These are phyloP conservation scores for Pycnonotus jocosus DNA, from an alignment of 2,113 vertebrate species.

Conservation along the genomic window DNA sequence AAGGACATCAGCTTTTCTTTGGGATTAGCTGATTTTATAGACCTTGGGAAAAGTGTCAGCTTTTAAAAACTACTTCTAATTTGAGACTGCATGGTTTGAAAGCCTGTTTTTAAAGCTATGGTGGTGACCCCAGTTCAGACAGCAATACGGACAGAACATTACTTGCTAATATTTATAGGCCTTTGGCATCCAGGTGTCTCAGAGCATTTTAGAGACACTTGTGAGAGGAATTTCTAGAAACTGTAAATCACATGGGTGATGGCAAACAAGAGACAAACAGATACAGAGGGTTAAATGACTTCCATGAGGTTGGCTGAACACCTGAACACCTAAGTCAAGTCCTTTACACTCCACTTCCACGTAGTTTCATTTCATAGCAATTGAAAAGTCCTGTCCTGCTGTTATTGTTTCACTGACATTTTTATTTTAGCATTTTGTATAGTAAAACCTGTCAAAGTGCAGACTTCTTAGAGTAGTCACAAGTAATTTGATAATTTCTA, in stretches of 20 bases:
- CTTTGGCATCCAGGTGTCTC: background rate
- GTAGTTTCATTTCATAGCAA: background rate
- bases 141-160: rapidly evolving
- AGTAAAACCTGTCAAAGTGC: background rate
- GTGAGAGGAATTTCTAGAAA: background rate
- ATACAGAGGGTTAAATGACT: background rate
- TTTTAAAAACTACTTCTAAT: background rate
- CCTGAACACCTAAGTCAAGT: background rate
- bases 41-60: background rate
- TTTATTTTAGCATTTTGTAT: background rate
- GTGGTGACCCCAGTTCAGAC: background rate
- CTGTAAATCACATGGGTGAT: background rate
- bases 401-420: background rate
- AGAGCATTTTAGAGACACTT: background rate
- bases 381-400: background rate
- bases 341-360: background rate
- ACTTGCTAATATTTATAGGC: background rate
- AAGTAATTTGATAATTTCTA: background rate
- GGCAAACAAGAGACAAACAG: background rate
- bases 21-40: background rate
- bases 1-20: background rate
- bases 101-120: background rate
- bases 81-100: background rate
- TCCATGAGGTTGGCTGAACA: background rate
- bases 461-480: background rate